phyloP scores from a whole-genome alignment of 1,140 invertebrate species.

The Achroia grisella region DNA sequence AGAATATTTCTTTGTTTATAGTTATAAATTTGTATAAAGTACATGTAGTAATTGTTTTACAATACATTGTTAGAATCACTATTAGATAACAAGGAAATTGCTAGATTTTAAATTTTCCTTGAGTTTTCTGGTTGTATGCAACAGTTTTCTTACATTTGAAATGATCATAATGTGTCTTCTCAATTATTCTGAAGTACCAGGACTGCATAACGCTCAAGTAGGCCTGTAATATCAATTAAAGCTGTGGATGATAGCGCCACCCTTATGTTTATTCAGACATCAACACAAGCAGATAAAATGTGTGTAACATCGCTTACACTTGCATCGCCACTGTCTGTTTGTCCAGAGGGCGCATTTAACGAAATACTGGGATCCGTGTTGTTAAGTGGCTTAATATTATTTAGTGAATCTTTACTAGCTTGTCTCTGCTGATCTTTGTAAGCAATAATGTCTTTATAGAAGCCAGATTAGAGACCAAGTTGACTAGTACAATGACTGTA shows the following conservation, averaged over 20 bases:
- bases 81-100: no score
- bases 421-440: no score
- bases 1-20: no score
- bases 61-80: no score
- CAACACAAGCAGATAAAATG: slow-evolving; percentile 2
- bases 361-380: not conserved
- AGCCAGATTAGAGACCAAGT: no score
- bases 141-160: not conserved
- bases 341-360: not conserved
- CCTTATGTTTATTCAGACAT: slow-evolving; percentile 1
- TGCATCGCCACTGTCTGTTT: not conserved
- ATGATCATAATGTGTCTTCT: not conserved
- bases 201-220: not conserved
- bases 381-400: not conserved
- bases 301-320: slow-evolving; percentile 1
- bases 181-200: not conserved
- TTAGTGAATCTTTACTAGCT: not conserved
- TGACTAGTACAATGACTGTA: no score
- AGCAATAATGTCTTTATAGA: no score
- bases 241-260: not conserved
- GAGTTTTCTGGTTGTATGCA: no score
- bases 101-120: no score
- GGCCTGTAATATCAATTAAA: slow-evolving; percentile 4
- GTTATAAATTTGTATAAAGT: no score
- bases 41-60: no score